Evolutionary conservation across 2,113 vertebrate species (phyloP), one percentile per base, ranked within the genome.

Genomic region (Callipepla californica): DNA sequence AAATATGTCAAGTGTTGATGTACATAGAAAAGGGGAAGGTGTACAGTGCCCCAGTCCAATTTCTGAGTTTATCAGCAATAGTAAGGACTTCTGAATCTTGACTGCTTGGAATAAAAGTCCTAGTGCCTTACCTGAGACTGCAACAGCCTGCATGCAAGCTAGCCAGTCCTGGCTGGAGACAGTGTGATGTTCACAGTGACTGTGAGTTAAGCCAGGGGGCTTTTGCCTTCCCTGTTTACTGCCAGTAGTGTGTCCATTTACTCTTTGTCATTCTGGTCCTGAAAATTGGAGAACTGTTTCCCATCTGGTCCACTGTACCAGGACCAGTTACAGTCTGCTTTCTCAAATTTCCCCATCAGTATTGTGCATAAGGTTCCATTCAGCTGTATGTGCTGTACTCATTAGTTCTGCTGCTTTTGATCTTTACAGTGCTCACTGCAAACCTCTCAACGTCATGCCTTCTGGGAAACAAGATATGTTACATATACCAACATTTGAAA

Each of bases 281-380:
- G 78, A 81, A 75, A 94, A 80, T 21, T 94, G 59, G 55, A 89
- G 67, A 87, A 50, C 63, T 81, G 28, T 93, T 91, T 89, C 70
- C 78, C 84, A 85, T 95, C 91, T 94, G 91, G 50, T 82, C 42
- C 13, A 1, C 61, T 30, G 22, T 78, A 72, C 58, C 30, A 82
- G 50, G 30, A 68, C 69, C 55, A 19, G 69, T 85, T 92, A 30
- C 4, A 38, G 67, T 82, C 89, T 90, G 44, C 62, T 79, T 90
- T 78, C 74, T 76, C 66, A 86, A 57, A 72, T 92, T 36, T 85
- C n/a, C 23, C 30, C 58, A 67, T 89, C 74, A 94, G 1, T 80
- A 85, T 93, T 6, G 1, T 73, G 53, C 32, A 69, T 79, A 90
- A 76, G 66, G 42, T 89, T 81, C 36, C 69, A 45, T 95, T 93